Base-by-base conservation (phyloP, 2,113 vertebrate species). In the Rutilus rutilus region DNA sequence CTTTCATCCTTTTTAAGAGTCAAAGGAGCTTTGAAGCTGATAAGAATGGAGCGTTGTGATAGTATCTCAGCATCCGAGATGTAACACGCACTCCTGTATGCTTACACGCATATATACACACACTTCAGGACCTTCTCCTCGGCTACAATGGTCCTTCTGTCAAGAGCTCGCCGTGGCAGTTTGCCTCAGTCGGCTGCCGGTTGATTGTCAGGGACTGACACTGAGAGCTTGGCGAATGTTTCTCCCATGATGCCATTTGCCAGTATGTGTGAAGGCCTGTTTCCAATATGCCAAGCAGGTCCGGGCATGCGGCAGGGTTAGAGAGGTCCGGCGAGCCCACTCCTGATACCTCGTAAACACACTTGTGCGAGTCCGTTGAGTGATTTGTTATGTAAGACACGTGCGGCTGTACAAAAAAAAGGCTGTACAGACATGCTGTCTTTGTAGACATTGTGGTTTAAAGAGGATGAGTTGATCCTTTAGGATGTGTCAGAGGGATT, bases 171-270 rank as follows among this genome's bases (percentile, higher is more conserved):
- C 52, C 82, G 36, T 86, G 52, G 50, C 79, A 15, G 79, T 59
- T 25, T 85, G 74, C 45, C 73, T 42, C 11, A 30, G 45, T 33
- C 52, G 76, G 76, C 10, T 77, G 75, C 76, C 17, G 45, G 42
- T 60, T 84, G 60, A 76, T 15, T 57, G 65, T 39, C 64, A 69
- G 80, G 71, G 84, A 83, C 69, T 64, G 74, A 86, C 42, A 21
- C 79, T 74, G 52, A 64, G 62, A 84, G 23, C 33, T 81, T 76
- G 57, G 82, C 71, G 82, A 84, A 30, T 30, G 19, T 50, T 88
- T 79, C 65, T 76, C 87, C 81, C 87, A 75, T 57, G 76, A 64
- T 83, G 81, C 75, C 65, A 2, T 84, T 86, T 76, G 85, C 75
- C 82, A 65, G 76, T 12, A 60, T 77, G 65, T 78, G 39, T 19